Base-by-base conservation (phyloP, 2,888 invertebrate species). In the Eulithis prunata region DNA sequence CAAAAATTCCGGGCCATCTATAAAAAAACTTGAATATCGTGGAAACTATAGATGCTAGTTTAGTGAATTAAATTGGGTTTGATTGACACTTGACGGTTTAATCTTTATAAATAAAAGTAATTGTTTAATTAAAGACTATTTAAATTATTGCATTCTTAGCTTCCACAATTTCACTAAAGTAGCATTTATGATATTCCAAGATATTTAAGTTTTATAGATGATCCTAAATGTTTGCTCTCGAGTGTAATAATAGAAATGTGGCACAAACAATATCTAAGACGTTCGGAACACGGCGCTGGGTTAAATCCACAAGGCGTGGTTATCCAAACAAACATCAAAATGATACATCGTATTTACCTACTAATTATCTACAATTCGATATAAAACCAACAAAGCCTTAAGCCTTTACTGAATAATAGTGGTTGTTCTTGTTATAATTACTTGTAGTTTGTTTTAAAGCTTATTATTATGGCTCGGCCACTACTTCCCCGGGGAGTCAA, bases 401-500 rank as follows among this genome's bases (percentile, higher is more conserved):
- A 88, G 87, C 85, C 87, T 89, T 89, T 83, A 87, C 82, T 82
- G 80, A 84, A 80, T 87, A 87, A 86, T 88, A 82, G 84, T 77
- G 76, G 84, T 86, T 86, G 86, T 87, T 89, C 86, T 84, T 84
- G 85, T 83, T 86, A 79, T 91, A 90, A 91, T 90, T 91, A 89
- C 87, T 89, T 87, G 85, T 86, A 88, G 87, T 89, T 91, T 89
- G 88, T 89, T 89, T 82, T 83, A 81, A 84, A 86, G 84, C 86
- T 85, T 90, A 87, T 89, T 88, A 89, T 89, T 86, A 89, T 77
- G 76, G 79, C 79, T 75, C 82, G 84, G 79, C 84, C 82, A 84
- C 84, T 82, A 80, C 78, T 81, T 85, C 89, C 87, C 85, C 59
- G 58, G 85, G 82, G 90, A 85, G 76, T 74, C 72, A 75, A 82